phyloP scores from a whole-genome alignment of 2,797 vertebrate genomes.

The Oreortyx pictus region DNA sequence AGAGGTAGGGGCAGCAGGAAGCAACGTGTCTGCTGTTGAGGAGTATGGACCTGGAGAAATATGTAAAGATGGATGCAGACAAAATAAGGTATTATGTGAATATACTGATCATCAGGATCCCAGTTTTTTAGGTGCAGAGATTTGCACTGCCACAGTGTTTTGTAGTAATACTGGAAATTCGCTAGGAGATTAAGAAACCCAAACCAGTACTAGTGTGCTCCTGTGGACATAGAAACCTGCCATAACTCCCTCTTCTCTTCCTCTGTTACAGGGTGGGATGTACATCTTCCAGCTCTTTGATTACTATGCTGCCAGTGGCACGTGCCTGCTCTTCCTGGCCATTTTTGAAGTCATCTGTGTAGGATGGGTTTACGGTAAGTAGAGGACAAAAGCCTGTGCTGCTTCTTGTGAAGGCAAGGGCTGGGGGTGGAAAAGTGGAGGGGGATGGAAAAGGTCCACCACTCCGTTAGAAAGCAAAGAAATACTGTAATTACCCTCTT shows the following conservation, averaged over 20 bases:
- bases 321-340: constrained; percentile 87
- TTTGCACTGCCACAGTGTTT: neutral
- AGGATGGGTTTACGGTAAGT: constrained; percentile 91
- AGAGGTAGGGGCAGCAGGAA: neutral
- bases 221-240: neutral
- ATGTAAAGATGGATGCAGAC: neutral
- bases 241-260: neutral
- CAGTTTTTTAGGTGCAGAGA: neutral
- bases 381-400: neutral
- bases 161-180: neutral
- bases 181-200: neutral
- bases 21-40: neutral
- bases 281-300: constrained; percentile 95
- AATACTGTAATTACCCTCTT: neutral
- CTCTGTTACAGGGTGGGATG: constrained; percentile 88
- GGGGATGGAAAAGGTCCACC: neutral
- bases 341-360: constrained; percentile 87
- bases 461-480: neutral
- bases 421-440: neutral
- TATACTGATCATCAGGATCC: neutral
- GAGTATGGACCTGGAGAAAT: neutral
- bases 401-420: neutral
- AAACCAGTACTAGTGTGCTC: neutral
- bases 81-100: neutral
- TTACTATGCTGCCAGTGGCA: constrained; percentile 92